phyloP scores from a whole-genome alignment of 2,888 invertebrate species.

The Dascillus cervinus region DNA sequence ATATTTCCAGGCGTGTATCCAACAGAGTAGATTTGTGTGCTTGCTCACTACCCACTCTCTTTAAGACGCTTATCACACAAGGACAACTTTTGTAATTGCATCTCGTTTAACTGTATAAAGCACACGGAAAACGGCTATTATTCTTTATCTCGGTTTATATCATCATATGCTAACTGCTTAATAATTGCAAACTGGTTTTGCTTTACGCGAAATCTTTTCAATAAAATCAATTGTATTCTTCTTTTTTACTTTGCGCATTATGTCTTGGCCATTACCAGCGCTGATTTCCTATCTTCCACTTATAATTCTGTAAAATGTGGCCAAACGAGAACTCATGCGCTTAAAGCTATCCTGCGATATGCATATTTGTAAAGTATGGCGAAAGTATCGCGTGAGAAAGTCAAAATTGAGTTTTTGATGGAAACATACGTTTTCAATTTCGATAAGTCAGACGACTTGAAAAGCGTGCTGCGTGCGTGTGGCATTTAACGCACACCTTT shows the following conservation, averaged over 20 bases:
- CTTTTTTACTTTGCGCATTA: conserved; percentile 13
- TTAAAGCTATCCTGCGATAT: too few relatives aligned
- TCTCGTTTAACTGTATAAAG: conserved; percentile 32
- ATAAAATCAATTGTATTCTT: conserved; percentile 14
- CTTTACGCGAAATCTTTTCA: conserved; percentile 12
- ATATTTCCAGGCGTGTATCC: conserved; percentile 15
- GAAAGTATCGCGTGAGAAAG: too few relatives aligned
- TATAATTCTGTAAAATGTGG: background rate
- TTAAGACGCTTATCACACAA: conserved; percentile 26
- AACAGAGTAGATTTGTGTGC: conserved; percentile 21
- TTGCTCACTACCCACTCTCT: conserved; percentile 21
- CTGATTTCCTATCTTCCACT: background rate
- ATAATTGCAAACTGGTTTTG: conserved; percentile 25
- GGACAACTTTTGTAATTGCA: conserved; percentile 30
- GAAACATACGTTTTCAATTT: too few relatives aligned
- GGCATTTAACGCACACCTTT: too few relatives aligned
- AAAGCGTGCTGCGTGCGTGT: too few relatives aligned
- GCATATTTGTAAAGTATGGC: too few relatives aligned
- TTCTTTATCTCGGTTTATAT: conserved; percentile 30
- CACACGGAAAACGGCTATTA: conserved; percentile 29
- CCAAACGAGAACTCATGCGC: too few relatives aligned
- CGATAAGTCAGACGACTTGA: too few relatives aligned
- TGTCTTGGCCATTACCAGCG: too few relatives aligned
- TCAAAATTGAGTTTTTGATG: too few relatives aligned
- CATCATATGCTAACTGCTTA: conserved; percentile 30